Base-by-base conservation (phyloP, 2,888 invertebrate genomes). In the Drosophila incognita region DNA sequence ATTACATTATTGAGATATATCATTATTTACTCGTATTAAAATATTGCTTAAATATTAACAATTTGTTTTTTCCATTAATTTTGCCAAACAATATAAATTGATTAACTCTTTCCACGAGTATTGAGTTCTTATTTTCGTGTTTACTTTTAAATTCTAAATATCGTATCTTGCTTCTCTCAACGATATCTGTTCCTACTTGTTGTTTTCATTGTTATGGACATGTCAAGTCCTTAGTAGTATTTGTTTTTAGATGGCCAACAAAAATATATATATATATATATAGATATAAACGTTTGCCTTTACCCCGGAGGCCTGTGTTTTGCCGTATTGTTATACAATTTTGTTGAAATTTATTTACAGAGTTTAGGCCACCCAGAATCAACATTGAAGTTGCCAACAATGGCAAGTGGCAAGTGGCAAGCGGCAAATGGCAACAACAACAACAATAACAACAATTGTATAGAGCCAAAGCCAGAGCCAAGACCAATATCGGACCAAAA, bases 331-430 rank as follows among this genome's bases (percentile, higher is more conserved):
- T 88, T 88, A 88, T 78, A 88, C 90, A 88, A 90, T 88, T 90
- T 86, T 78, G 89, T 83, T 83, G 90, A 83, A 90, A 88, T 88
- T 88, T 88, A 90, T 88, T 88, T 88, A 90, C 87, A 76, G 89
- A 87, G 90, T 88, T 90, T 88, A 88, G 82, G 74, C 83, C 83
- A 78, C 89, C 80, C 87, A 83, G 79, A 85, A 82, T 87, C 88
- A 89, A 87, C 88, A 87, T 87, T 78, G 76, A 82, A 89, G 77
- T 86, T 90, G 90, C 80, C 86, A 80, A 80, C 78, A 82, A 76
- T 75, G 78, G 63, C 67, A 71, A 46, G n/a, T 33, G 65, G 27
- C 69, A 64, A 61, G 57, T 40, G 60, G 66, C 42, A 53, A 36
- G 27, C 36, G 48, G 54, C 76, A 69, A 49, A 53, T 49, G 40